A percentile compares a stretch with the other conserved stretches of the same genome.
Conservation (phyloP, 2,888 invertebrate genomes). For the Chaitophorus viminalis region DNA sequence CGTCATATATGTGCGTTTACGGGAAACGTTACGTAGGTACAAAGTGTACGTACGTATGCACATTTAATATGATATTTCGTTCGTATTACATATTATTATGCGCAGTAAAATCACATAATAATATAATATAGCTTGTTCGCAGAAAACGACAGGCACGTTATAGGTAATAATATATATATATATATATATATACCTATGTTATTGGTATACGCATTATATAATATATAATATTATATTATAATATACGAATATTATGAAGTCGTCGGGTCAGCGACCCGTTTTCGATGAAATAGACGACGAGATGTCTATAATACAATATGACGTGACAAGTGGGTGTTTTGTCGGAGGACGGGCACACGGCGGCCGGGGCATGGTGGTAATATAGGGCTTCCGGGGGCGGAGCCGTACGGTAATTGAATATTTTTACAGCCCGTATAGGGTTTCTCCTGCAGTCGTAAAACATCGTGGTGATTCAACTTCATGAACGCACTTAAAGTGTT, state of each 20-base stretch:
- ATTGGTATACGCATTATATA: too few species aligned
- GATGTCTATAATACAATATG: not conserved
- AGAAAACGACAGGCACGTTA: too few species aligned
- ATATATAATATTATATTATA: too few species aligned
- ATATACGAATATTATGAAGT: not conserved
- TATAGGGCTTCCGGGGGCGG: constrained; percentile 41
- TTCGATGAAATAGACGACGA: constrained; percentile 2
- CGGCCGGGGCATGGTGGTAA: not conserved
- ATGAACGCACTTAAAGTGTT: constrained; percentile 15
- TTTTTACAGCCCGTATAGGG: constrained; percentile 24
- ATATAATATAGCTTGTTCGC: too few species aligned
- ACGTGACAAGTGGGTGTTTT: constrained; percentile 31
- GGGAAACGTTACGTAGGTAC: too few species aligned
- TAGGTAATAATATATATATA: too few species aligned
- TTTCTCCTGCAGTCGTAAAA: constrained; percentile 37
- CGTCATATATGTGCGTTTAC: not conserved
- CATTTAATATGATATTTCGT: too few species aligned
- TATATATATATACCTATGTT: too few species aligned
- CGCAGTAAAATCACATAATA: too few species aligned
- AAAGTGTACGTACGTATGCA: too few species aligned
- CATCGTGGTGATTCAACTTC: constrained; percentile 16
- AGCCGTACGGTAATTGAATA: constrained; percentile 34
- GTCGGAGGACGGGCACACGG: not conserved
- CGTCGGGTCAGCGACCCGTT: not conserved
- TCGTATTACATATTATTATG: too few species aligned